phyloP scores from a whole-genome alignment of 2,797 vertebrate species.

The Peromyscus aztecus region DNA sequence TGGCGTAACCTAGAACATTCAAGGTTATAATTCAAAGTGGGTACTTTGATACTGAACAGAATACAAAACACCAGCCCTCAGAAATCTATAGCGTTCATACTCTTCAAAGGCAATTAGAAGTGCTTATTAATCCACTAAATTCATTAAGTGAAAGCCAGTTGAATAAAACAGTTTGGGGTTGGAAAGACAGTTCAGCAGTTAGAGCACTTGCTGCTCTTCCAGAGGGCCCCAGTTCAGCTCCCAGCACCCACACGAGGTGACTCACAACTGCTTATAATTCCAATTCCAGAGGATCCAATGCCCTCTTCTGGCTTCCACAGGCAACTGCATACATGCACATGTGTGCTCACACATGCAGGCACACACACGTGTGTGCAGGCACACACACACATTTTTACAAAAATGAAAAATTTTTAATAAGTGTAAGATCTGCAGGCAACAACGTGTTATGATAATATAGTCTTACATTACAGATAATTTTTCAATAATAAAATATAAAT shows the following conservation, averaged over 20 bases:
- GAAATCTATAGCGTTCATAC: neutral
- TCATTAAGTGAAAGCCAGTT: constrained; percentile 30
- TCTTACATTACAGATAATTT: neutral
- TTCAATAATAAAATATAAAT: neutral
- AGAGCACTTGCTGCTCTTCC: neutral
- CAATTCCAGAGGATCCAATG: neutral
- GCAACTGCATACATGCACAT: rapidly evolving
- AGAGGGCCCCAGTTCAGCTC: neutral
- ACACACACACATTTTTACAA: neutral
- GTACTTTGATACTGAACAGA: neutral
- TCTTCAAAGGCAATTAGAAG: neutral
- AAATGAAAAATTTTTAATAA: neutral
- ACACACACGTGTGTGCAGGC: neutral
- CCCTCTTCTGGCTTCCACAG: neutral
- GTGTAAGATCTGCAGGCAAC: neutral
- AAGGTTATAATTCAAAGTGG: neutral
- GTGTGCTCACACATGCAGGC: neutral
- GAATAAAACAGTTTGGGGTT: neutral
- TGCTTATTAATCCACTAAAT: constrained; percentile 17
- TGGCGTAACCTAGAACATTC: constrained; percentile 12
- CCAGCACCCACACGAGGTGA: neutral
- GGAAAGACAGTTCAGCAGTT: neutral
- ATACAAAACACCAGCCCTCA: neutral
- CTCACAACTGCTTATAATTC: neutral
- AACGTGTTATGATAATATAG: neutral